Conservation (phyloP, 2,888 invertebrate species). For the Eristalinus sepulchralis region DNA sequence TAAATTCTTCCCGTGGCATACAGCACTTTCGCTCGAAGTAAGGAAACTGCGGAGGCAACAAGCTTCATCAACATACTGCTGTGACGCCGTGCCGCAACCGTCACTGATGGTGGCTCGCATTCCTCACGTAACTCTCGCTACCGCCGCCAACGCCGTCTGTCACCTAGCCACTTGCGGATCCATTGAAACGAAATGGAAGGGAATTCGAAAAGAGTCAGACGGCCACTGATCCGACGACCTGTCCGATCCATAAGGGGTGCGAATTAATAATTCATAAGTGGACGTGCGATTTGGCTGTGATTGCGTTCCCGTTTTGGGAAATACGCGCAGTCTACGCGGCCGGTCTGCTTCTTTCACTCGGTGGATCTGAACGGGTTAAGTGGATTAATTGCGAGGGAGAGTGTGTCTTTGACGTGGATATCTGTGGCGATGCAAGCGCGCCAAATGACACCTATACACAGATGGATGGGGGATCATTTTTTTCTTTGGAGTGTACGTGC, state of each 20-base stretch:
- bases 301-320: slow-evolving; percentile 34
- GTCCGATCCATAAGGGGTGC: slow-evolving; percentile 23
- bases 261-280: slow-evolving; percentile 54
- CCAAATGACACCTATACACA: neutral
- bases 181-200: neutral
- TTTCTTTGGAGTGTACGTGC: neutral
- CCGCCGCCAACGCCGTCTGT: neutral
- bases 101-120: neutral
- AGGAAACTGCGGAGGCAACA: slow-evolving; percentile 13
- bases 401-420: neutral
- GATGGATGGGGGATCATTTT: neutral
- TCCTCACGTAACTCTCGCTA: slow-evolving; percentile 2
- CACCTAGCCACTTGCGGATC: slow-evolving; percentile 17
- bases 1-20: slow-evolving; percentile 35
- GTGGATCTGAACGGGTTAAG: slow-evolving; percentile 7
- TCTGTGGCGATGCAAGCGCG: neutral
- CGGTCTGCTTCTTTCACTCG: slow-evolving; percentile 18
- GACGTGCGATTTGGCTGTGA: slow-evolving; percentile 26
- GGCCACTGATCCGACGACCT: neutral
- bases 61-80: slow-evolving; percentile 14
- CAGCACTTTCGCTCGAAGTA: slow-evolving; percentile 30
- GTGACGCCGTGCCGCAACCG: neutral
- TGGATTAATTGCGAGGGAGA: slow-evolving; percentile 34
- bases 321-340: neutral
- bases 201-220: slow-evolving; percentile 1